phyloP scores from a whole-genome alignment of 2,113 vertebrate genomes.

The Dicerorhinus sumatrensis region DNA sequence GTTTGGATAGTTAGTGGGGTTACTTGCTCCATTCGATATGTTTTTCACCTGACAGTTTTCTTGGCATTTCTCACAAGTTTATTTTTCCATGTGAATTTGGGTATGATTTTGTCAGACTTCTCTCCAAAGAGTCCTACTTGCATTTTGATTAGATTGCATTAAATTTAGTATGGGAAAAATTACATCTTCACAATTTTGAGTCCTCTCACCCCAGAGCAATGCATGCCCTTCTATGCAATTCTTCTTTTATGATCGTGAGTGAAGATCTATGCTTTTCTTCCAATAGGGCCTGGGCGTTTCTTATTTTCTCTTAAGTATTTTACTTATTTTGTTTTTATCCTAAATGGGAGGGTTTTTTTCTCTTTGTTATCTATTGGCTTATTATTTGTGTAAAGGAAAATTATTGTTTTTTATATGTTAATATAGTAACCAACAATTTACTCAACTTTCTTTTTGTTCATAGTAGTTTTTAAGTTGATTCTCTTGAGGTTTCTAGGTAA shows the following conservation, averaged over 20 bases:
- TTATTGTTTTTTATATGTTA: neutral
- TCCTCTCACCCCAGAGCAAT: neutral
- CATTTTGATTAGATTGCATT: neutral
- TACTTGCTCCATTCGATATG: neutral
- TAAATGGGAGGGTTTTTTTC: neutral
- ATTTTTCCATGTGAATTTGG: conserved; percentile 18
- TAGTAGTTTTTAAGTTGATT: neutral
- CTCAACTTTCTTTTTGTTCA: neutral
- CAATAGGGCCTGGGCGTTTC: neutral
- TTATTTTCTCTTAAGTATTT: neutral
- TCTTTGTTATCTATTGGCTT: neutral
- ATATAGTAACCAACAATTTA: no score
- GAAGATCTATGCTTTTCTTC: neutral
- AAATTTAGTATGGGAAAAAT: neutral
- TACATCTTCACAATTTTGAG: neutral
- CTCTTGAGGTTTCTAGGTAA: neutral
- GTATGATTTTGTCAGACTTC: neutral
- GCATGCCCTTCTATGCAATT: neutral
- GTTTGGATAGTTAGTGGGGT: neutral
- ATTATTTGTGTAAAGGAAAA: neutral
- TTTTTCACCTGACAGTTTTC: neutral
- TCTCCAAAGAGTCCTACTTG: neutral
- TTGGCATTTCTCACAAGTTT: neutral
- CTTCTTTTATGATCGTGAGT: neutral
- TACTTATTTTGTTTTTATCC: neutral